Evolutionary conservation across 2,888 invertebrate genomes (phyloP), one percentile per base, ranked within the genome.

Genomic region (Bimastos eiseni): DNA sequence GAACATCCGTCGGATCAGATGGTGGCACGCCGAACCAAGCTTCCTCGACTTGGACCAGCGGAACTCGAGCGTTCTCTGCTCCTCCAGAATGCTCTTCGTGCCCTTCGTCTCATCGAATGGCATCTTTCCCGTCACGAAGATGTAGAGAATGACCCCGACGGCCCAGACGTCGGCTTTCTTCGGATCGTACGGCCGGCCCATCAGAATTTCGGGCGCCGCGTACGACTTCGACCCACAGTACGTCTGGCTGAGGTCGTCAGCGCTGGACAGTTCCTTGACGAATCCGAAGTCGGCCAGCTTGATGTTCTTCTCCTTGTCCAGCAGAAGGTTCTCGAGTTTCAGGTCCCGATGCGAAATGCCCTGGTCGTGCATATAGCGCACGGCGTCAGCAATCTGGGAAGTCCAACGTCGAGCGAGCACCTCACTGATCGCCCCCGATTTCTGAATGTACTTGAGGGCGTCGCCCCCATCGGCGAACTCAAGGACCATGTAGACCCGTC

Each of bases 161-260:
- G 96, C 95, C 95, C 95, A 96, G 89, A 95, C 94, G 92, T 96
- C 95, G 0, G 95, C 94, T 92, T 95, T 95, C 92, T 94, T 94
- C 0, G 95, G 95, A 91, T 95, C 95, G 92, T 96, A 96, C 6
- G 96, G 96, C 70, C 95, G 94, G 36, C 96, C 96, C 91, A 94
- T 94, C 91, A 96, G 94, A 91, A 96, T 96, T 92, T 95, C 95
- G 0, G 95, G 95, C 21, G 95, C 94, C 1, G 95, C 95, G 93
- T 96, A 96, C 24, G 96, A 94, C 90, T 96, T 96, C 70, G 95
- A 95, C 30, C 96, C 96, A 93, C 96, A 96, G 92, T 95, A 96
- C 3, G 96, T 96, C 88, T 94, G 94, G 91, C 96, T 94, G 83
- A 96, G 93, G 30, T 93, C 93, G 90, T 93, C 93, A 44, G 93